These are phyloP conservation scores for Drosophila mercatorum DNA, from an alignment of 2,888 invertebrate genomes.

Conservation along the genomic window DNA sequence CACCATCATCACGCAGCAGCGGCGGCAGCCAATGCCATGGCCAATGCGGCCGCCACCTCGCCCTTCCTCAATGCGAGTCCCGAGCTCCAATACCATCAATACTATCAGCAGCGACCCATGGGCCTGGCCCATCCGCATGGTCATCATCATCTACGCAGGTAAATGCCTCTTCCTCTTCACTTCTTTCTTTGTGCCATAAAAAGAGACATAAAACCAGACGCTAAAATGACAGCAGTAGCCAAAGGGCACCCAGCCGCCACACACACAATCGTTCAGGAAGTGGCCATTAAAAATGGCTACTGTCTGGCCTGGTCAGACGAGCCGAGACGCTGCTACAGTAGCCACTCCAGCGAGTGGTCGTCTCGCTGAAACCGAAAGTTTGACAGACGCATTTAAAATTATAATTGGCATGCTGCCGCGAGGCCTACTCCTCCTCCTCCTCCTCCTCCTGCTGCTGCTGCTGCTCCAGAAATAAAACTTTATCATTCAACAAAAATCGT, in stretches of 20 bases:
- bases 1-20: constrained; percentile 40
- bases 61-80: constrained; percentile 63
- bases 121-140: constrained; percentile 51
- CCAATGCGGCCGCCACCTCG: constrained; percentile 69
- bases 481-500: constrained; percentile 78
- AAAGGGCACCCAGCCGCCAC: constrained; percentile 33
- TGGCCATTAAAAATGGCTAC: constrained; percentile 56
- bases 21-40: constrained; percentile 64
- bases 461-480: constrained; percentile 48
- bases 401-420: constrained; percentile 79
- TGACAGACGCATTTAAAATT: constrained; percentile 80
- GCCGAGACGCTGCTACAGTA: constrained; percentile 10
- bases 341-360: constrained; percentile 14
- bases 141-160: constrained; percentile 57
- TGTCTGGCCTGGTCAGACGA: constrained; percentile 38
- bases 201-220: constrained; percentile 43
- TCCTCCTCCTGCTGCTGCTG: neutral
- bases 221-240: constrained; percentile 40
- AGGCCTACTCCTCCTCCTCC: constrained; percentile 7
- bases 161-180: constrained; percentile 14
- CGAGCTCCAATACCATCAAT: constrained; percentile 72
- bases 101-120: constrained; percentile 72
- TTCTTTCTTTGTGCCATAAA: constrained; percentile 29
- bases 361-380: constrained; percentile 59
- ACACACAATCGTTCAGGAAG: constrained; percentile 44